phyloP scores from a whole-genome alignment of 1,140 invertebrate genomes.

The Ceratina australensis region DNA sequence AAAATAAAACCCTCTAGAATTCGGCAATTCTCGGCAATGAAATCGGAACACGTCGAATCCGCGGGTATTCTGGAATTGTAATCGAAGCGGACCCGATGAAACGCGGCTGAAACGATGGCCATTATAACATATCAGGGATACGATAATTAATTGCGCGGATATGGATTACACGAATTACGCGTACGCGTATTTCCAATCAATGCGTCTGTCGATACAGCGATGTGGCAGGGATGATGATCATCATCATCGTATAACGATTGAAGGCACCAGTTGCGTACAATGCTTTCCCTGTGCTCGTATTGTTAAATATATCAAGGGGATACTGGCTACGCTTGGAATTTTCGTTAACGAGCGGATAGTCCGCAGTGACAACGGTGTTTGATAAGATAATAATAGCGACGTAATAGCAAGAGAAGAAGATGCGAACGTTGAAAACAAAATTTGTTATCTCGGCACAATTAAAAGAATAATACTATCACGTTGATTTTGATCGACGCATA shows the following conservation, averaged over 20 bases:
- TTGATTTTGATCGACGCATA: too few relatives aligned
- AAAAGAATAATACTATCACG: too few relatives aligned
- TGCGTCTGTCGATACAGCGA: slow-evolving; percentile 39
- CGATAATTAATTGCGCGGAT: slow-evolving; percentile 61
- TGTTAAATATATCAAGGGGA: slow-evolving; percentile 30
- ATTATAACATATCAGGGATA: slow-evolving; percentile 49
- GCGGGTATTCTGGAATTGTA: background rate
- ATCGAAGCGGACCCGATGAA: slow-evolving; percentile 7
- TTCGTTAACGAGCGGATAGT: slow-evolving; percentile 27
- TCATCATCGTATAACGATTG: slow-evolving; percentile 39
- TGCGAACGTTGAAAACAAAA: background rate
- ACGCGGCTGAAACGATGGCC: slow-evolving; percentile 17
- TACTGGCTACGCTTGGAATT: background rate
- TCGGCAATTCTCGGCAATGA: background rate
- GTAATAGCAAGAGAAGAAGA: too few relatives aligned
- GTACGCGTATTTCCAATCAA: slow-evolving; percentile 56
- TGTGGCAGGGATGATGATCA: slow-evolving; percentile 26
- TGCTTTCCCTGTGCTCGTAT: slow-evolving; percentile 8
- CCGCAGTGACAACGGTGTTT: background rate
- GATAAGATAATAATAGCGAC: too few relatives aligned
- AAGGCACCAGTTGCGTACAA: slow-evolving; percentile 29
- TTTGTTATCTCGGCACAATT: too few relatives aligned
- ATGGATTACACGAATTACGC: slow-evolving; percentile 58
- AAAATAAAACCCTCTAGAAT: background rate
- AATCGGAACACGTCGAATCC: background rate